Evolutionary conservation across 2,888 invertebrate species (phyloP).

Genomic region (Salticus scenicus): DNA sequence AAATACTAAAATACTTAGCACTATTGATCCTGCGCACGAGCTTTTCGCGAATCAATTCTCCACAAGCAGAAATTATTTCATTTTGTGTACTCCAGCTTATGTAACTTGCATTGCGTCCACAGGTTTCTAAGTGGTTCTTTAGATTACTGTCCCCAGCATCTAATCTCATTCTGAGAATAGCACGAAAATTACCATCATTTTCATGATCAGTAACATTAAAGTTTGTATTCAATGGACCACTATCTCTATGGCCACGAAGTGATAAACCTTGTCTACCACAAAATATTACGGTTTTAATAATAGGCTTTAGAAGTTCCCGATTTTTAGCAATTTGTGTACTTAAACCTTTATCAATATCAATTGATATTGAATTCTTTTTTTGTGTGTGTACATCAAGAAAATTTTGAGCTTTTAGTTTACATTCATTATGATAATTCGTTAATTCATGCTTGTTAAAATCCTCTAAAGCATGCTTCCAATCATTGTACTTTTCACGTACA

Average conservation of each 20-base stretch:
- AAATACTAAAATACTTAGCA: not conserved
- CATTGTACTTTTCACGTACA: not conserved
- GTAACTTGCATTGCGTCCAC: not conserved
- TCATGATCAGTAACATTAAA: not conserved
- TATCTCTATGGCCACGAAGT: not conserved
- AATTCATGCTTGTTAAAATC: not conserved
- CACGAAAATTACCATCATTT: not conserved
- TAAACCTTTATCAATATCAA: not conserved
- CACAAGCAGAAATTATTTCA: constrained; percentile 1
- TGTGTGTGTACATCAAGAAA: not conserved
- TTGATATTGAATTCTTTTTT: not conserved
- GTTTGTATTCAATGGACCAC: not conserved
- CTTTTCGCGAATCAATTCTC: not conserved
- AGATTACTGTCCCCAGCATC: not conserved
- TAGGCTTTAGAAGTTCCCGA: not conserved
- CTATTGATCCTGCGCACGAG: not conserved
- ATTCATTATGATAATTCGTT: not conserved
- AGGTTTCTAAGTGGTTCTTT: not conserved
- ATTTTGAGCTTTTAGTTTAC: not conserved
- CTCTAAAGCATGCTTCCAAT: not conserved
- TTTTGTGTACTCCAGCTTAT: not conserved
- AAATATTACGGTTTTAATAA: not conserved
- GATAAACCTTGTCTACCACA: not conserved
- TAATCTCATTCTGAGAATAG: not conserved
- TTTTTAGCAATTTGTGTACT: not conserved